Conservation (phyloP, 2,888 invertebrate species). For the Pollenia griseotomentosa region DNA sequence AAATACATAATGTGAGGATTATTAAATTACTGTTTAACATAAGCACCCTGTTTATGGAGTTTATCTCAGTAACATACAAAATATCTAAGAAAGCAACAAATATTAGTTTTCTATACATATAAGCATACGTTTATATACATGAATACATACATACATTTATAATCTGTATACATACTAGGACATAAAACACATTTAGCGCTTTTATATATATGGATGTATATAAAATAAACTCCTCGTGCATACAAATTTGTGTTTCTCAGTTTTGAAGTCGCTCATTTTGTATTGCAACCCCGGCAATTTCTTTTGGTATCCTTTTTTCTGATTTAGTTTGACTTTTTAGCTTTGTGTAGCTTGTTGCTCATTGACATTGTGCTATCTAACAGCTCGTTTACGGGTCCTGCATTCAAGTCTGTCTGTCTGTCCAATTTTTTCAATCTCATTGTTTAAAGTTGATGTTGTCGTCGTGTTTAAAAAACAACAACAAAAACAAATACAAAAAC, state of each 20-base stretch:
- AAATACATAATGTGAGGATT: too few relatives aligned
- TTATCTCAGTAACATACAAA: constrained; percentile 23
- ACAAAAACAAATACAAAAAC: constrained; percentile 23
- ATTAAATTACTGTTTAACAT: background rate
- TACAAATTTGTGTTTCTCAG: constrained; percentile 34
- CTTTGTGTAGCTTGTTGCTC: constrained; percentile 71
- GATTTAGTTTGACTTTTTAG: constrained; percentile 74
- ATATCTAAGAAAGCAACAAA: constrained; percentile 51
- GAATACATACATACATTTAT: background rate
- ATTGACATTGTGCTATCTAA: constrained; percentile 63
- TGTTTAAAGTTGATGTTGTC: constrained; percentile 18
- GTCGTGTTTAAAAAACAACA: background rate
- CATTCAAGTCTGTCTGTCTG: constrained; percentile 30
- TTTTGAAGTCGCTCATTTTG: constrained; percentile 60
- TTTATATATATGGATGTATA: background rate
- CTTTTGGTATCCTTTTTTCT: constrained; percentile 56
- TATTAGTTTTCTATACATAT: constrained; percentile 23
- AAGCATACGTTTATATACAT: background rate
- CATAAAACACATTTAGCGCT: background rate
- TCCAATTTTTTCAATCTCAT: constrained; percentile 33
- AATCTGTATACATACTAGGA: background rate
- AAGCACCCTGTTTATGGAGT: constrained; percentile 46
- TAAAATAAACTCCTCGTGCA: constrained; percentile 12
- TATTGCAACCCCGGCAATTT: constrained; percentile 64
- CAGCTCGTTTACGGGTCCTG: constrained; percentile 45